These are phyloP conservation scores for Chrysomela aeneicollis DNA, from an alignment of 2,888 invertebrate genomes.

Conservation along the genomic window DNA sequence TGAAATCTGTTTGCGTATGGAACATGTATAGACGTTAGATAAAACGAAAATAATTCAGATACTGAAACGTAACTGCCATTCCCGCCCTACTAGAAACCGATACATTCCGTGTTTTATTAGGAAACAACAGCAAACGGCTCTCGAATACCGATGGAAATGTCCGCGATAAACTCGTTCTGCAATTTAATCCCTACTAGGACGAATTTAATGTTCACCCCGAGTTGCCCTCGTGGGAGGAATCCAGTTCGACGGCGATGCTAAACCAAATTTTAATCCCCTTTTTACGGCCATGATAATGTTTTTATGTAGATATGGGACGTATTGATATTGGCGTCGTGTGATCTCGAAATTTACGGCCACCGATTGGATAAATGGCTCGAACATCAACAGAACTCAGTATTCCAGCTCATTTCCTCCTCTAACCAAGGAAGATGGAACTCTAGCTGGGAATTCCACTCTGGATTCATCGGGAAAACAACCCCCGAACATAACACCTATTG, in stretches of 20 bases:
- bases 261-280: constrained; percentile 15
- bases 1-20: no score
- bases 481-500: no score
- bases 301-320: constrained; percentile 6
- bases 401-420: no score
- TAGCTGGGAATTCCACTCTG: no score
- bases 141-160: constrained; percentile 1
- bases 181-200: constrained; percentile 4
- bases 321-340: background rate
- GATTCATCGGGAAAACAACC: no score
- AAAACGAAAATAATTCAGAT: constrained; percentile 5
- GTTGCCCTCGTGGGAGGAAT: constrained; percentile 14
- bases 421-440: no score
- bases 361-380: no score
- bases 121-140: background rate
- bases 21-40: background rate
- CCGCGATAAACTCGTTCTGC: background rate
- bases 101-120: background rate
- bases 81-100: background rate
- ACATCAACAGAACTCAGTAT: no score
- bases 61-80: background rate
- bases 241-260: constrained; percentile 8
- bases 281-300: constrained; percentile 12
- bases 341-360: no score
- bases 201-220: constrained; percentile 7